phyloP scores from a whole-genome alignment of 1,140 invertebrate genomes.

The Calycopis cecrops region DNA sequence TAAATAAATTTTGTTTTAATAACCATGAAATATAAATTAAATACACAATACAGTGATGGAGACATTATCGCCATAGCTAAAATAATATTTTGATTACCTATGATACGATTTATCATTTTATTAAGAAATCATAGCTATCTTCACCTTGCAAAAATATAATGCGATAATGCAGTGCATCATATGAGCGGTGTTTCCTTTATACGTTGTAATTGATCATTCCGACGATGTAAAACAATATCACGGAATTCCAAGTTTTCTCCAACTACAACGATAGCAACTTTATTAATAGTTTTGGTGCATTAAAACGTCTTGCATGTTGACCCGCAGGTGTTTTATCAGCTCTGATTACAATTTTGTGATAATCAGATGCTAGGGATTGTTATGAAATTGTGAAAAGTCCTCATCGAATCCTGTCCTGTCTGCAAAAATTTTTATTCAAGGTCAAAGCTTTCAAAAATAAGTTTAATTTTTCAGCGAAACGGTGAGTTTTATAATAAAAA shows the following conservation, averaged over 20 bases:
- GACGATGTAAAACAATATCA: slow-evolving; percentile 59
- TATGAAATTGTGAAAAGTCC: too few species aligned
- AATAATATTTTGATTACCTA: too few species aligned
- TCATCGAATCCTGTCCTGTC: too few species aligned
- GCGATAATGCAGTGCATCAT: slow-evolving; percentile 22
- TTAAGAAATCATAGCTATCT: slow-evolving; percentile 15
- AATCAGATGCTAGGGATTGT: too few species aligned
- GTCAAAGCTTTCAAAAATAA: too few species aligned
- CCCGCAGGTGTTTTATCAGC: slow-evolving; percentile 43
- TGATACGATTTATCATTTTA: slow-evolving; percentile 11
- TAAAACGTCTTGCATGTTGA: slow-evolving; percentile 57
- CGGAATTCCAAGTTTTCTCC: slow-evolving; percentile 48
- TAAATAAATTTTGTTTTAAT: background rate
- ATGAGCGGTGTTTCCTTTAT: slow-evolving; percentile 40
- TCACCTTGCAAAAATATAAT: slow-evolving; percentile 16
- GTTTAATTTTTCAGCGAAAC: too few species aligned
- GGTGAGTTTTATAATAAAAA: too few species aligned
- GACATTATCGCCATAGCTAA: too few species aligned
- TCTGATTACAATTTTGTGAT: slow-evolving; percentile 20
- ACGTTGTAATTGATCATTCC: slow-evolving; percentile 41
- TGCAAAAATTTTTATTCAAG: too few species aligned
- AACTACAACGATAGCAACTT: slow-evolving; percentile 62
- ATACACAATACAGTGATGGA: too few species aligned
- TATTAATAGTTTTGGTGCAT: slow-evolving; percentile 57
- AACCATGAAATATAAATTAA: too few species aligned